Percentiles rank a stretch among this genome's conserved stretches.
Conservation (phyloP, 2,797 vertebrate genomes). For the Paratrypauchen microcephalus region DNA sequence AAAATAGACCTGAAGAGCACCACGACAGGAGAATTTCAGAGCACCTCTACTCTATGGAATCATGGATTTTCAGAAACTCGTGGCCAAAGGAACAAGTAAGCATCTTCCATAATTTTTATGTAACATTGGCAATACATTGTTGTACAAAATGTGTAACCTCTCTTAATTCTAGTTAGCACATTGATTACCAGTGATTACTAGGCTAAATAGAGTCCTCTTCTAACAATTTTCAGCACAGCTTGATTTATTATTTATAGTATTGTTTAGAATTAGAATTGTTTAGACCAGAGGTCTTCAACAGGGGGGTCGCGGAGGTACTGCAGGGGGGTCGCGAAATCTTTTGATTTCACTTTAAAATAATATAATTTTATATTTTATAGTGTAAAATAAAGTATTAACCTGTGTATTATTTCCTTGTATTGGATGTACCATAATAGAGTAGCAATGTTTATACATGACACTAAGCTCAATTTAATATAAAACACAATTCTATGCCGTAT, state of each 20-base stretch:
- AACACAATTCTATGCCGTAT: too few species aligned
- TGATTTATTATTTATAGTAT: neutral
- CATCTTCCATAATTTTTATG: neutral
- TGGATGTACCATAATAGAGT: too few species aligned
- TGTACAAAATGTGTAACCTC: neutral
- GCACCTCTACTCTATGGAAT: slow-evolving; percentile 82
- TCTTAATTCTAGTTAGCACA: neutral
- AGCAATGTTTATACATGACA: too few species aligned
- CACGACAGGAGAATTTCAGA: slow-evolving; percentile 74
- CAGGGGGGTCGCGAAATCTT: too few species aligned
- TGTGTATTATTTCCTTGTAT: too few species aligned
- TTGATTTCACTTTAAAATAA: too few species aligned
- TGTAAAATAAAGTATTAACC: too few species aligned
- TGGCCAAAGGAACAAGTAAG: slow-evolving; percentile 97
- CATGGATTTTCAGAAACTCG: slow-evolving; percentile 93
- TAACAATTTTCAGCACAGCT: neutral
- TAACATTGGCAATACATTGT: neutral
- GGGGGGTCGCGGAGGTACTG: too few species aligned
- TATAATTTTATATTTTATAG: too few species aligned
- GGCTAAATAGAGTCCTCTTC: neutral
- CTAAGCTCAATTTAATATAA: too few species aligned
- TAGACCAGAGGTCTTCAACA: too few species aligned
- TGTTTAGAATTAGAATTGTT: neutral
- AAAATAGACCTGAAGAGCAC: slow-evolving; percentile 93
- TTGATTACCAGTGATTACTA: neutral